Evolutionary conservation across 2,888 invertebrate genomes (phyloP), one percentile per base, ranked within the genome.

Genomic region (Drosophila villosipedis): DNA sequence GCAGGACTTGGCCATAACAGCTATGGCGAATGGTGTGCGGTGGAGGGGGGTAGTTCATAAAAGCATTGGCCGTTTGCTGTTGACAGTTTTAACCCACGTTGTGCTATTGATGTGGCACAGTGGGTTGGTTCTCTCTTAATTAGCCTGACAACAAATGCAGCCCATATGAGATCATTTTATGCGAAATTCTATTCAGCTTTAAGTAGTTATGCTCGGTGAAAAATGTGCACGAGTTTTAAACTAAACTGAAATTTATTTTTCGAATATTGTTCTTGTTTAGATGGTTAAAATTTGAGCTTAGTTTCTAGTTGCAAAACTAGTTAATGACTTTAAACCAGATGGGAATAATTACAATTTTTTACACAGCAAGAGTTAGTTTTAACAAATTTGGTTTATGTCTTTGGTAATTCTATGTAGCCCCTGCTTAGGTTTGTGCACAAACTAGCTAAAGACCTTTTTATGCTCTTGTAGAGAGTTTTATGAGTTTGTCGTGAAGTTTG

Each of bases 21-120:
- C 28, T 9, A 28, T 50, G 37, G 43, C 25, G 37, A 37, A 25
- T 37, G 39, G 28, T 28, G 28, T 25, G 33, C 0, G 9, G 28
- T 0, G 28, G 3, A 4, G 19, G n/a, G 41, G 7, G 14, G 16
- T 22, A 52, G 80, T 71, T 66, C 66, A 73, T 80, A 76, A 80
- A 79, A 80, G 69, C 80, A 69, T 73, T 75, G 72, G 35, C 52
- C 60, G 68, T 64, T 68, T 80, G 80, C 49, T 68, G 80, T 80
- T 80, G 80, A 83, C 83, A 83, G 80, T 64, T 76, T 68, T 41
- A 50, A 53, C 67, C 52, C 67, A 79, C 66, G 68, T 76, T 62
- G 68, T 63, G 64, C 62, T 43, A 71, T 79, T 78, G 74, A 68
- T 72, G 80, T 59, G 76, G 47, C 66, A 80, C 83, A 80, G 72